Percentiles rank a stretch among this genome's conserved stretches.
Conservation (phyloP, 2,113 vertebrate genomes). For the Hyperoodon ampullatus region DNA sequence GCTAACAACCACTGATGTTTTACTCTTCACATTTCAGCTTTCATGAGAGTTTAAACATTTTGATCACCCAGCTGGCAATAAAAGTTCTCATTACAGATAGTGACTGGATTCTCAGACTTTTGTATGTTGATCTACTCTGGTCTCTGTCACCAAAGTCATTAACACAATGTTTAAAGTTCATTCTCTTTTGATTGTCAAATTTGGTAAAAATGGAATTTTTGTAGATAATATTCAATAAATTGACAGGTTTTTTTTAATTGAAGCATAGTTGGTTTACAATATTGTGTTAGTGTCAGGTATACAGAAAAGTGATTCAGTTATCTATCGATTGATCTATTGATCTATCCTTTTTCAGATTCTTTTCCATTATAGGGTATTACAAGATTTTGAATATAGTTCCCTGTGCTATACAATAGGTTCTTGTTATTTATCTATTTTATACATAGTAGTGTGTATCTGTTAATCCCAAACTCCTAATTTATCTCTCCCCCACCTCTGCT, state of each 20-base stretch:
- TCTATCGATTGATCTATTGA: neutral
- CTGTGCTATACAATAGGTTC: neutral
- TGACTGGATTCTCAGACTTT: slow-evolving; percentile 74
- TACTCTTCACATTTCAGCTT: slow-evolving; percentile 78
- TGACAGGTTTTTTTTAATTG: neutral
- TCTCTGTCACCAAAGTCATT: slow-evolving; percentile 63
- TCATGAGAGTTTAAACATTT: slow-evolving; percentile 80
- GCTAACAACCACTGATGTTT: slow-evolving; percentile 82
- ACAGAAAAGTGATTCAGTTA: neutral
- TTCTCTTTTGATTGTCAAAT: slow-evolving; percentile 58
- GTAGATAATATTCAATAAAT: slow-evolving; percentile 32
- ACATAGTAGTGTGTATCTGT: neutral
- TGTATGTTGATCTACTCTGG: slow-evolving; percentile 66
- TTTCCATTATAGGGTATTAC: neutral
- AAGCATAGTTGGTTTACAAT: neutral
- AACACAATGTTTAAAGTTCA: slow-evolving; percentile 66
- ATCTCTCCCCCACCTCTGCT: neutral
- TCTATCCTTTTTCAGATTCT: neutral
- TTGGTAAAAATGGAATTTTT: slow-evolving; percentile 70
- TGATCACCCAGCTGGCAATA: slow-evolving; percentile 80
- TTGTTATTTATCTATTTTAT: neutral
- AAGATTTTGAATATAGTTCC: neutral
- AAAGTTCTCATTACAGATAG: slow-evolving; percentile 78
- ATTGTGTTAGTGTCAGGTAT: neutral
- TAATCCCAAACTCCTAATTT: neutral